Evolutionary conservation across 2,113 vertebrate genomes (phyloP), one percentile per base, ranked within the genome.

Genomic region (Zosterops pallidus): DNA sequence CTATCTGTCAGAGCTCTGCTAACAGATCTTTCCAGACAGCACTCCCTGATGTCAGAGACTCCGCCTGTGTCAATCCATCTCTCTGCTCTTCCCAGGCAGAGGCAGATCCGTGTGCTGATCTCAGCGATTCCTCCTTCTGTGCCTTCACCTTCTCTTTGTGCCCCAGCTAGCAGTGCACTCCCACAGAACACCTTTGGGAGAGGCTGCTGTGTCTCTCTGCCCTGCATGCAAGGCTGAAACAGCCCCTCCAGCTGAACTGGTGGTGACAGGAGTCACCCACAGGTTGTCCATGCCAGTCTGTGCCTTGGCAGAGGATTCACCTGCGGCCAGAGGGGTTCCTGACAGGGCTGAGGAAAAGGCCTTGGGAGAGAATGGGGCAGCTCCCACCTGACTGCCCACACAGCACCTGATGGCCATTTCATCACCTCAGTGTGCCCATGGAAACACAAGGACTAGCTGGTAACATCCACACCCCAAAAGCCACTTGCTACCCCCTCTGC

Each of bases 301-400:
- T 25, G 21, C 18, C 3, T 5, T 33, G 31, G 20, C 50, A 33
- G 56, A 52, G 50, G 21, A n/a, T 9, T 49, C 26, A 37, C 14
- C 63, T 3, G 2, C 3, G 16, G 26, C 42, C 64, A 62, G 23
- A 60, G 37, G 20, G 2, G 9, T 55, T 9, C 42, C 53, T 5
- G 10, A 3, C 1, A 1, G 8, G 20, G 19, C 2, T 6, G 10
- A 52, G 31, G 28, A 78, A 19, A 42, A 29, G n/a, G 26, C 14
- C 41, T n/a, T 6, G 70, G 56, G 20, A 19, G 5, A 15, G n/a
- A 52, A 2, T 29, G 11, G 21, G 26, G 62, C 64, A 89, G 47
- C 49, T 83, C 46, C 44, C 79, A 67, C 7, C 44, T 12, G 33
- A 55, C 9, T 16, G 22, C 79, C 17, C 21, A 12, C 18, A 5